phyloP scores from a whole-genome alignment of 2,113 vertebrate genomes.

The Meriones unguiculatus region DNA sequence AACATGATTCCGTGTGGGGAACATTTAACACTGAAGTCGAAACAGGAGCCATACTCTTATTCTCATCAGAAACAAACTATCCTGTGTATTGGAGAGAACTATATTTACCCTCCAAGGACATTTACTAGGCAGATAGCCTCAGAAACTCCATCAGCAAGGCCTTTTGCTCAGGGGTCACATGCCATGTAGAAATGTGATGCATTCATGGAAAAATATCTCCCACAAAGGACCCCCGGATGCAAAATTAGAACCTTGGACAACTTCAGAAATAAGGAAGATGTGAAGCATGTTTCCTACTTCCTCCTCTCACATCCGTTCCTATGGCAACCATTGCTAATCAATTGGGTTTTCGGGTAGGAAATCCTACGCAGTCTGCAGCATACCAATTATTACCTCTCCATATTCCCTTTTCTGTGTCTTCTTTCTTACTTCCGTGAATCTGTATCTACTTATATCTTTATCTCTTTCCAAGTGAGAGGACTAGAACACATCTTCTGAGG shows the following conservation, averaged over 20 bases:
- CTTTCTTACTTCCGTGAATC: background rate
- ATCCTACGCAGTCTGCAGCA: background rate
- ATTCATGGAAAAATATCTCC: background rate
- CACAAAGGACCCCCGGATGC: background rate
- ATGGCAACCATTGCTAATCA: background rate
- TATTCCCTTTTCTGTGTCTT: background rate
- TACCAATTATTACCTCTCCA: background rate
- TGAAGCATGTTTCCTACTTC: fast-evolving
- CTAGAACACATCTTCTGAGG: slow-evolving; percentile 70
- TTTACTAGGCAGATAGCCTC: background rate
- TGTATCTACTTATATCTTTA: background rate
- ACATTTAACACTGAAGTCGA: background rate
- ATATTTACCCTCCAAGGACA: background rate
- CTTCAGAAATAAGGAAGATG: background rate
- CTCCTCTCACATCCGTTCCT: background rate
- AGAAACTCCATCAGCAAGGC: background rate
- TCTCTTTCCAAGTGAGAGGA: background rate
- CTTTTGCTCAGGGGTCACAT: background rate
- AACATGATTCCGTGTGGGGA: background rate
- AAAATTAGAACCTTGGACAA: background rate
- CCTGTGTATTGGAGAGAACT: background rate
- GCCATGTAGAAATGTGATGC: background rate
- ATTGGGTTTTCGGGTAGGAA: background rate
- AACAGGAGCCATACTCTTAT: background rate
- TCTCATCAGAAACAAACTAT: background rate